Base-by-base conservation (phyloP, 2,797 vertebrate genomes). In the Phaenicophaeus curvirostris region DNA sequence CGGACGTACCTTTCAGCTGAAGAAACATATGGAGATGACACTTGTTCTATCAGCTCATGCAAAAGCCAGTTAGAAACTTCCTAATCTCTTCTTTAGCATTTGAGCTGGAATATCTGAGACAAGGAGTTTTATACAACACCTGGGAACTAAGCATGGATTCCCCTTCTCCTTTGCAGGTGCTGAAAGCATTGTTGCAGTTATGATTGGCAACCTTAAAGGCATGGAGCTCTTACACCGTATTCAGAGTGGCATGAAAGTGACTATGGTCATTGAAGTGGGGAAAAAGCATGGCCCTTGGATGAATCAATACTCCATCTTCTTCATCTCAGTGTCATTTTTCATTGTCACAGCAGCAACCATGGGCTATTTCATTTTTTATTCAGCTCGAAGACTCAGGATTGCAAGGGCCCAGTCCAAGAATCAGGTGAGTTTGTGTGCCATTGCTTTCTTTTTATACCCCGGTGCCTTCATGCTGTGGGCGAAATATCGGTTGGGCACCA, bases 321-420 rank as follows among this genome's bases (percentile, higher is more conserved):
- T 99, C 59, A 98, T 99, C 91, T 99, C 99, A 0, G 98, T 99
- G 51, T 98, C 98, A 0, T 99, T 99, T 96, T 99, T 99, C 74
- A 97, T 99, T 11, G 98, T 99, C 85, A 99, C 98, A 1, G 98
- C 98, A 11, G 98, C 99, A 68, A 98, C 98, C 0, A 97, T 99
- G 82, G 97, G 98, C 86, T 99, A 99, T 96, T 99, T 99, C 51
- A 98, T 98, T 79, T 99, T 99, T 54, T 98, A 99, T 92, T 98
- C 98, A 8, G 98, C 98, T 33, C 98, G 98, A 81, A 98, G 98
- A 20, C 96, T 99, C 51, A 98, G 98, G 92, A 93, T 94, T 0
- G 93, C 99, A 65, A 98, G 97, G 63, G 95, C 96, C 80, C 98
- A 98, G 82, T 97, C 95, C 90, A 98, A 97, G 79, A 93, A 96